phyloP scores from a whole-genome alignment of 2,888 invertebrate species.

The Zygogramma bicolorata region DNA sequence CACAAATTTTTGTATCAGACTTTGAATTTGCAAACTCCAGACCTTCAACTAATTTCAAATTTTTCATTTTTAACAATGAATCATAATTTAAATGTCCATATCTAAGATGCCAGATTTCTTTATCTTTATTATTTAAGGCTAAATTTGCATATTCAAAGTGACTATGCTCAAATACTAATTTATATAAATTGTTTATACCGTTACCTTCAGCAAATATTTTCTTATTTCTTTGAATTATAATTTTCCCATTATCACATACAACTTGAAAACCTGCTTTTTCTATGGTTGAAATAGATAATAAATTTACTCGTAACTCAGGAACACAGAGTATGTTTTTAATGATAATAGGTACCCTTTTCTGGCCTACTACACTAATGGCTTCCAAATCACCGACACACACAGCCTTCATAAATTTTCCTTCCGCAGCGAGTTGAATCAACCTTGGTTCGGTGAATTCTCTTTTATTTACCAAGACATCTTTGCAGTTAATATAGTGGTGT shows the following conservation, averaged over 20 bases:
- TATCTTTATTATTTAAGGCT: neutral
- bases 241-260: conserved; percentile 18
- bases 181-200: neutral
- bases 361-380: conserved; percentile 22
- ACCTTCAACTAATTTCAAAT: neutral
- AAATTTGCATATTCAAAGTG: conserved; percentile 2
- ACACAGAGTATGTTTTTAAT: no score
- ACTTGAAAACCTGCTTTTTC: conserved; percentile 25
- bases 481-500: conserved; percentile 32
- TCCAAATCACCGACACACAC: conserved; percentile 31
- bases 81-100: conserved; percentile 18
- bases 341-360: conserved; percentile 21
- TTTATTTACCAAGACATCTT: conserved; percentile 24
- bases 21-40: neutral
- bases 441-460: conserved; percentile 26
- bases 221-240: conserved; percentile 24
- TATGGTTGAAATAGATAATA: conserved; percentile 1
- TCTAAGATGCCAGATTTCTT: neutral
- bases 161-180: neutral
- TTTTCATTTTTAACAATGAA: neutral
- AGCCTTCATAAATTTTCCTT: conserved; percentile 38
- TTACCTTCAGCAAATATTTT: conserved; percentile 21
- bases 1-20: neutral
- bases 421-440: conserved; percentile 32
- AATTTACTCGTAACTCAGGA: conserved; percentile 24